These are phyloP conservation scores for Enteromius thamalakanensis DNA, from an alignment of 2,797 vertebrate species.

Conservation along the genomic window DNA sequence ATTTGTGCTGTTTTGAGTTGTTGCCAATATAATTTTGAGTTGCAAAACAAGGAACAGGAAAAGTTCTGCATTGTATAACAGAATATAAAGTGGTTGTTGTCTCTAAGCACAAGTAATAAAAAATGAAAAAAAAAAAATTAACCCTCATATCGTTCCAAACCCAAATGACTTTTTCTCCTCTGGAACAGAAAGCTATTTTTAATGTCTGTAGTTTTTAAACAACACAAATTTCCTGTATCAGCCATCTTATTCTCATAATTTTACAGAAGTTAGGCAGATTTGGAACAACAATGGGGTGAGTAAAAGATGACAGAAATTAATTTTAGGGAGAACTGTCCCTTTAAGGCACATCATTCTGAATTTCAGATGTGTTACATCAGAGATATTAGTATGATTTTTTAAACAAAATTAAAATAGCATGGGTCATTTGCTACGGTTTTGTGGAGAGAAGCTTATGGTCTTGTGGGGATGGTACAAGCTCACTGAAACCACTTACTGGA, in stretches of 20 bases:
- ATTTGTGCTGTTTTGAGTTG: constrained; percentile 15
- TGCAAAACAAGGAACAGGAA: constrained; percentile 1
- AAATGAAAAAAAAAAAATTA: not conserved
- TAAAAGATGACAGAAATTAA: not conserved
- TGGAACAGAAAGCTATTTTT: not conserved
- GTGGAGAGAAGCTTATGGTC: not conserved
- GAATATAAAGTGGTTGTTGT: constrained; percentile 13
- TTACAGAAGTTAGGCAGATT: not conserved
- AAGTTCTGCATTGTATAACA: constrained; percentile 11
- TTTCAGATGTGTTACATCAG: constrained; percentile 22
- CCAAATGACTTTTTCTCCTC: not conserved
- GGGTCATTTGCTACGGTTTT: constrained; percentile 3
- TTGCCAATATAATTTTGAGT: constrained; percentile 26
- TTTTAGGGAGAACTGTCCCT: not conserved
- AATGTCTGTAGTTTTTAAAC: not conserved
- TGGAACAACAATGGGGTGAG: not conserved
- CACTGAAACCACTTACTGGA: not conserved
- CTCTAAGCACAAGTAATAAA: not conserved
- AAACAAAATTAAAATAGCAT: not conserved
- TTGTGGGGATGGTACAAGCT: not conserved
- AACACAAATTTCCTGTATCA: not conserved
- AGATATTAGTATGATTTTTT: not conserved
- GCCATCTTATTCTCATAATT: not conserved
- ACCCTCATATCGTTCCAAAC: not conserved
- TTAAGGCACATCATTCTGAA: not conserved